Conservation (phyloP, 2,888 invertebrate genomes). For the Callyntrura guangdongensis region DNA sequence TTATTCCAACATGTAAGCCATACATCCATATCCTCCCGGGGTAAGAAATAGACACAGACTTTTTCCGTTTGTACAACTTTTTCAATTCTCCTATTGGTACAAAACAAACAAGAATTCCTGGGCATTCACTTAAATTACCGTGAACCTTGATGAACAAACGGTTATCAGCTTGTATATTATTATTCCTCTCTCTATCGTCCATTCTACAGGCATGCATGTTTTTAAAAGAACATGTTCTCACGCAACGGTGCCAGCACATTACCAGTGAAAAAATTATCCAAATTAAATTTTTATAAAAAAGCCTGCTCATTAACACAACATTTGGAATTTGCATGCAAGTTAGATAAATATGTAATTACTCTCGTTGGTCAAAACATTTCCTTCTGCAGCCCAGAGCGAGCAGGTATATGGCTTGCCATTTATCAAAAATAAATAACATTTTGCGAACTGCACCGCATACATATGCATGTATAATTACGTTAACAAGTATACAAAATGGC, state of each 20-base stretch:
- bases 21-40: constrained; percentile 25
- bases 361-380: neutral
- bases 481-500: constrained; percentile 26
- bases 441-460: neutral
- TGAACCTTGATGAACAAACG: constrained; percentile 26
- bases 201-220: constrained; percentile 1
- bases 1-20: neutral
- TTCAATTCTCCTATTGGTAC: constrained; percentile 42
- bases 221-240: constrained; percentile 34
- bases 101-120: constrained; percentile 68
- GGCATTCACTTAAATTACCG: constrained; percentile 8
- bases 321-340: constrained; percentile 60
- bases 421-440: neutral
- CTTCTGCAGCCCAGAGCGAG: neutral
- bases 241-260: constrained; percentile 59
- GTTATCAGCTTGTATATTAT: constrained; percentile 10
- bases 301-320: constrained; percentile 60
- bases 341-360: constrained; percentile 59
- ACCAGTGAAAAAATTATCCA: constrained; percentile 68
- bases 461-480: neutral
- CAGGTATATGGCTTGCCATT: too few relatives aligned
- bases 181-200: neutral
- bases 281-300: constrained; percentile 51
- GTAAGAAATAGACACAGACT: neutral
- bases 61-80: neutral